These are phyloP conservation scores for Spinibarbus caldwelli DNA, from an alignment of 2,797 vertebrate species.

Conservation along the genomic window DNA sequence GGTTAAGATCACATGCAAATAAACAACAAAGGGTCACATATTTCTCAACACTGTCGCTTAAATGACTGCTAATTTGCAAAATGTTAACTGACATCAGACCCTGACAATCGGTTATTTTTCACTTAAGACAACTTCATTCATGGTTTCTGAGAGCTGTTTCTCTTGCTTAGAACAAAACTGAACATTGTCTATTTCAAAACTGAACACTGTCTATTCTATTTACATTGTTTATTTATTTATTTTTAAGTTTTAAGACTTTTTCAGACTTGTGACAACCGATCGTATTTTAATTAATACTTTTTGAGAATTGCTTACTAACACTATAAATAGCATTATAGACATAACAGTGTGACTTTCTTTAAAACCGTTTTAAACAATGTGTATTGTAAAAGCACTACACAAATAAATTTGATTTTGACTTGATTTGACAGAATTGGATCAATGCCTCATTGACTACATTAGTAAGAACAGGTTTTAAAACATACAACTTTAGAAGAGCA, in stretches of 20 bases:
- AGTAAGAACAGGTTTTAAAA: constrained; percentile 43
- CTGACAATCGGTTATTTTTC: background rate
- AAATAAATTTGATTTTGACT: background rate
- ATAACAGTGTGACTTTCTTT: background rate
- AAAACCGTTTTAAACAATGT: background rate
- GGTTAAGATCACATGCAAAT: background rate
- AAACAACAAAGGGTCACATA: background rate
- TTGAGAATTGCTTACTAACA: background rate
- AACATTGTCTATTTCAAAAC: no score
- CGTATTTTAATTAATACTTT: background rate
- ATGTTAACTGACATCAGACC: background rate
- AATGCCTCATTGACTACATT: background rate
- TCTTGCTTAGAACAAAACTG: background rate
- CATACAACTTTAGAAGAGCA: constrained; percentile 91
- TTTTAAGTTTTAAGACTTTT: background rate
- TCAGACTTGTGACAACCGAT: background rate
- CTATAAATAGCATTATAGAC: background rate
- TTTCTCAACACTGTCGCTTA: background rate
- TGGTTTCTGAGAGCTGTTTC: background rate
- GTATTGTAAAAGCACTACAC: background rate
- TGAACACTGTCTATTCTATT: no score
- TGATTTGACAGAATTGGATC: background rate
- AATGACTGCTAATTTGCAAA: background rate
- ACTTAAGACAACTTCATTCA: background rate
- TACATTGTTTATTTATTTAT: no score